Evolutionary conservation across 2,797 vertebrate species (phyloP).

Genomic region (Sarcoramphus papa): DNA sequence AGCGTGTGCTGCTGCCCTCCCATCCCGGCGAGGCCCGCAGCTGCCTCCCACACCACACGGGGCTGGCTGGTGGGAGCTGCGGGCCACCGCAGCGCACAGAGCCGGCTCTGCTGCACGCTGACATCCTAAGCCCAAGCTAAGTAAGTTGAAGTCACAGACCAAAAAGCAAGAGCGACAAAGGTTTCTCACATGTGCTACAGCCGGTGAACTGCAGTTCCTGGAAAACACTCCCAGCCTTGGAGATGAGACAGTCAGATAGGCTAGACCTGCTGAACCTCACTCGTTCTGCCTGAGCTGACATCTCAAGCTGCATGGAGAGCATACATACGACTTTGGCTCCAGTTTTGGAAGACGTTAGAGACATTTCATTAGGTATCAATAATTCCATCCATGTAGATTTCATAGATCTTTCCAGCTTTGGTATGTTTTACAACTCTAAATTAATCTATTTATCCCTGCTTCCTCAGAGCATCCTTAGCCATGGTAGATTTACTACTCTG

Average conservation of each 20-base stretch:
- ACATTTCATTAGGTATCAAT: background rate
- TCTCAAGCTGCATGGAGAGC: accelerated
- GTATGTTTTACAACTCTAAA: background rate
- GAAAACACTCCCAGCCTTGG: background rate
- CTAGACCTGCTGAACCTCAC: background rate
- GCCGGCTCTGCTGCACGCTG: accelerated
- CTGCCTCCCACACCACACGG: background rate
- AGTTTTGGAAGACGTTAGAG: background rate
- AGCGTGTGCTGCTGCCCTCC: accelerated
- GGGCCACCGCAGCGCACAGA: accelerated
- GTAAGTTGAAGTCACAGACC: accelerated
- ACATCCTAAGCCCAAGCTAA: background rate
- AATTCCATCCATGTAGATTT: background rate
- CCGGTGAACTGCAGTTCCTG: background rate
- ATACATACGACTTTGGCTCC: accelerated
- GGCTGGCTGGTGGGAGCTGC: background rate
- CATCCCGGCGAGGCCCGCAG: accelerated
- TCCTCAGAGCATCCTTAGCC: background rate
- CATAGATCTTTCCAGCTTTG: background rate
- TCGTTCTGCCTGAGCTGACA: background rate
- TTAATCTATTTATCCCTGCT: background rate
- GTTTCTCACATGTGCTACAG: background rate
- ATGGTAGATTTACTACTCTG: background rate
- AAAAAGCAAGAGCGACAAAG: accelerated
- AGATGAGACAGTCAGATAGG: too few relatives aligned